A percentile compares a stretch with the other conserved stretches of the same genome.
Evolutionary conservation across 2,888 invertebrate species (phyloP).

Genomic region (Stenichneumon culpator): DNA sequence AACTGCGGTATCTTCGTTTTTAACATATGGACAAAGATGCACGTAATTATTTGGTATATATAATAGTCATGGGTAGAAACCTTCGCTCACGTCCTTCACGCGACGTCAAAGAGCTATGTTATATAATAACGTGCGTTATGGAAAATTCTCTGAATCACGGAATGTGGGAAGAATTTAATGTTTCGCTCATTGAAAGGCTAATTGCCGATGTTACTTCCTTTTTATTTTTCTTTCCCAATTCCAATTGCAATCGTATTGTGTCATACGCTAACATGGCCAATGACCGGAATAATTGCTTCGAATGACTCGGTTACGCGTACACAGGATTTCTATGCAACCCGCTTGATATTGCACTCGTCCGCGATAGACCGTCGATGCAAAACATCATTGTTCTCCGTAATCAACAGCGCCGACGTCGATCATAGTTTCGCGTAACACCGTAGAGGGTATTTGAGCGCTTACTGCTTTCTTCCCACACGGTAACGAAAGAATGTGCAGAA

Average conservation of each 20-base stretch:
- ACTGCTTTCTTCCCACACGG: not conserved
- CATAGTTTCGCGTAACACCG: conserved; percentile 46
- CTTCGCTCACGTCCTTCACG: conserved; percentile 9
- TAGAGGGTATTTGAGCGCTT: conserved; percentile 11
- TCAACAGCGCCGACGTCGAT: conserved; percentile 41
- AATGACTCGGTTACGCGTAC: conserved; percentile 18
- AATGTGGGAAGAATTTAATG: not conserved
- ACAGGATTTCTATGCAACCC: not conserved
- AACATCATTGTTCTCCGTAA: conserved; percentile 53
- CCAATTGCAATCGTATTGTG: not conserved
- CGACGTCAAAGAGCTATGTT: not conserved
- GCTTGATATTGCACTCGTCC: not conserved
- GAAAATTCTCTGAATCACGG: conserved; percentile 1
- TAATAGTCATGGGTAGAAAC: not conserved
- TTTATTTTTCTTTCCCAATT: not conserved
- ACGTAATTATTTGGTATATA: not conserved
- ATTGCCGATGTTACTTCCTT: not conserved
- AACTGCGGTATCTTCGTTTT: not conserved
- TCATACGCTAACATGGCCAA: conserved; percentile 4
- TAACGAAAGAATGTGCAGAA: not conserved
- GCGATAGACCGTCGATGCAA: conserved; percentile 42
- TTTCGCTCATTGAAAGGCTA: conserved; percentile 3
- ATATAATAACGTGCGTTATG: not conserved
- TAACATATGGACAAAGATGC: not conserved
- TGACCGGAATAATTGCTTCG: not conserved